Conservation (phyloP, 2,113 vertebrate species). For the Tetraodon nigroviridis region DNA sequence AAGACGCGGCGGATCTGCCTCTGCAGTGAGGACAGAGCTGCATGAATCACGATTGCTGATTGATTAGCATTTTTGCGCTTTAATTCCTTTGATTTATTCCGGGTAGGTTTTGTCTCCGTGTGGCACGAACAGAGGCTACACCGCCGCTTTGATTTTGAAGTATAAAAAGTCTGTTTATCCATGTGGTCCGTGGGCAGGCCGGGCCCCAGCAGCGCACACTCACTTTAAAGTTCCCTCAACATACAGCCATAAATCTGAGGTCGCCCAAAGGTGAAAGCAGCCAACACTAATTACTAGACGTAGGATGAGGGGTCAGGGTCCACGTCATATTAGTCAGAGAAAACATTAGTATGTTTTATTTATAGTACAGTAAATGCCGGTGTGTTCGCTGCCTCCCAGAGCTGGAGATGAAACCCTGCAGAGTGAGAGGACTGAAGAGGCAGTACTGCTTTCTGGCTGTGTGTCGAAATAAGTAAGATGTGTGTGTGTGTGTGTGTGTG, state of each 20-base stretch:
- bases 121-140: not conserved
- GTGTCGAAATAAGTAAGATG: constrained; percentile 4
- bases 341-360: constrained; percentile 65
- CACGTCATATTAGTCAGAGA: constrained; percentile 70
- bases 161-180: constrained; percentile 35
- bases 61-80: not conserved
- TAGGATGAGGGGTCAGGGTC: constrained; percentile 70
- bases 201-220: constrained; percentile 26
- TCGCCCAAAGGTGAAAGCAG: constrained; percentile 68
- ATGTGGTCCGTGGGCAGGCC: constrained; percentile 25
- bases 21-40: too few species aligned
- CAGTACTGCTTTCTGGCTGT: too few species aligned
- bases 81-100: not conserved
- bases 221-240: constrained; percentile 57
- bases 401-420: constrained; percentile 40
- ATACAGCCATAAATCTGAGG: constrained; percentile 71
- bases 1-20: too few species aligned
- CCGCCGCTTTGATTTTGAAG: constrained; percentile 11
- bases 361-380: constrained; percentile 56
- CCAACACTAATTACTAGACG: constrained; percentile 73
- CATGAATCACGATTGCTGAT: not conserved
- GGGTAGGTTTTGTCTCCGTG: constrained; percentile 6
- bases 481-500: too few species aligned
- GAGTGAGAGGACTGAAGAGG: not conserved
- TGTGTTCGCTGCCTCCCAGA: constrained; percentile 27